A percentile compares a stretch with the other conserved stretches of the same genome.
Evolutionary conservation across 1,140 invertebrate species (phyloP).

Genomic region (Drosophila ficusphila): DNA sequence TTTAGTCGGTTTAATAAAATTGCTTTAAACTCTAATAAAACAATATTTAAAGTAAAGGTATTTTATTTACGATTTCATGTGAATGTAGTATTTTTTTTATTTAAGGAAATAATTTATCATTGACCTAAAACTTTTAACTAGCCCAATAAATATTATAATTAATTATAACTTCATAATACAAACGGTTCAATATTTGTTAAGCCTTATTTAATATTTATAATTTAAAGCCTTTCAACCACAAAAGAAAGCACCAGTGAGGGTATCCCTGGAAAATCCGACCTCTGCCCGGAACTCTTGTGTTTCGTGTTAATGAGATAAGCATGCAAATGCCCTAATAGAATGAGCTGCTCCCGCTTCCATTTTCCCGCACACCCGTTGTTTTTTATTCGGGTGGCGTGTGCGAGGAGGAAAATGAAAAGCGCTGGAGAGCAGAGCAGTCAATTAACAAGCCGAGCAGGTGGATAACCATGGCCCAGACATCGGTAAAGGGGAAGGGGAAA

Average conservation of each 20-base stretch:
- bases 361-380: slow-evolving; percentile 7
- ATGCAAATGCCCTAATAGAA: slow-evolving; percentile 78
- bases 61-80: no score
- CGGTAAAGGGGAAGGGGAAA: neutral
- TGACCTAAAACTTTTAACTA: no score
- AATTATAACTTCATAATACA: no score
- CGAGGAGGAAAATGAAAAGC: slow-evolving; percentile 28
- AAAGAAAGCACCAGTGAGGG: neutral
- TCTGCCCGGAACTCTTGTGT: slow-evolving; percentile 54
- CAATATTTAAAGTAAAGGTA: no score
- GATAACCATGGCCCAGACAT: slow-evolving; percentile 32
- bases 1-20: no score
- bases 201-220: no score
- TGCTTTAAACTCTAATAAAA: no score
- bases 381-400: neutral
- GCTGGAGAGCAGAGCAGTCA: slow-evolving; percentile 42
- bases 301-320: slow-evolving; percentile 75
- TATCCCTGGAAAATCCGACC: slow-evolving; percentile 11
- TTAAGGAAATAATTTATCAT: no score
- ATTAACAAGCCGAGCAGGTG: slow-evolving; percentile 53
- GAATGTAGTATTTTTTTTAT: no score
- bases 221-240: no score
- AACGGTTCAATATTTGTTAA: neutral
- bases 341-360: slow-evolving; percentile 24
- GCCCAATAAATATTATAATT: no score